Evolutionary conservation across 2,888 invertebrate species (phyloP), one percentile per base, ranked within the genome.

Genomic region (Epirrhoe alternata): DNA sequence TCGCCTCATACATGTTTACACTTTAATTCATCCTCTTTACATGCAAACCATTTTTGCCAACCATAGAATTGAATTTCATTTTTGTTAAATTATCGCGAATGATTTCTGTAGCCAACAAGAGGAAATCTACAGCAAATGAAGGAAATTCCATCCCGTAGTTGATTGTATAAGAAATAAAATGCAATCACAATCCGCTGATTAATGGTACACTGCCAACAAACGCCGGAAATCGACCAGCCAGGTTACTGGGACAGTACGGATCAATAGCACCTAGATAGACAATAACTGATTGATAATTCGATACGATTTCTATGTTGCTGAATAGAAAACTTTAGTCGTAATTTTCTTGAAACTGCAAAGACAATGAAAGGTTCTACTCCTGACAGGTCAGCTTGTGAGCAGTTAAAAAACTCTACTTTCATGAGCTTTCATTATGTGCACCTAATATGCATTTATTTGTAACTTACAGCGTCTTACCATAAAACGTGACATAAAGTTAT

Each of bases 221-320:
- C 80, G 73, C 82, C 82, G 88, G 87, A 88, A 83, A 78, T 69
- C 57, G 61, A 63, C 54, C 72, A 70, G 64, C 24, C 50, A 54
- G 78, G 74, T 77, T 79, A 75, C 76, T 76, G 76, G 77, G 75
- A 81, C 76, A 76, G 73, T 65, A 54, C 73, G 60, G 61, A 65
- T 78, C 76, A 75, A 74, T 69, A 74, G 74, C 71, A 68, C 49
- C 47, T 59, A 77, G 77, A 89, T 59, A 77, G 77, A 89, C 90
- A 90, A 90, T 89, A 79, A 79, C 66, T 75, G 76, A 91, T 92
- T 89, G 84, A 90, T 72, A 74, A 92, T 92, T 92, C 84, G 91
- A 81, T 77, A 89, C 90, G 90, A 87, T 85, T 88, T 91, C 86
- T 81, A 77, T 85, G 83, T 85, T 85, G 84, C 82, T 55, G 56